Evolutionary conservation across 2,113 vertebrate species (phyloP), one percentile per base, ranked within the genome.

Genomic region (Ictalurus furcatus): DNA sequence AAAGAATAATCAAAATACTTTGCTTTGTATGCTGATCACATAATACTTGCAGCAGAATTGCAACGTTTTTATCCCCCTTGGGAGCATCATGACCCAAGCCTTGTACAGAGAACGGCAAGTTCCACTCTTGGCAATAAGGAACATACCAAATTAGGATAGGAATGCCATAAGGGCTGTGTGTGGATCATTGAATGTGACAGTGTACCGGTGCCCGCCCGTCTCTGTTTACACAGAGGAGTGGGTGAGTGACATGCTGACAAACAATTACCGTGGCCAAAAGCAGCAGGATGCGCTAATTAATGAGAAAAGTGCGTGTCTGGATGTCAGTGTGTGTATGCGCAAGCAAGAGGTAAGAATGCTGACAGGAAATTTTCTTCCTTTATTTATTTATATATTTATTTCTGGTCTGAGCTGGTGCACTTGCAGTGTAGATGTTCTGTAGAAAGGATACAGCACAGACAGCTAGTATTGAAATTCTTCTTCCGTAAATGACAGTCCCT

Each of bases 221-320:
- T 93, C 90, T 90, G 69, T 92, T 94, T 92, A 93, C 90, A 94
- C 93, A 0, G 91, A 93, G 93, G 93, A 94, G 93, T 93, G 93
- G 91, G 92, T 92, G 91, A 93, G 92, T 93, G 94, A 95, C 93
- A 93, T 89, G 91, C 90, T 94, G 94, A 95, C 94, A 96, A 96
- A 96, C 95, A 96, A 97, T 96, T 96, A 96, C 95, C 94, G 92
- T 92, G 84, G 89, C 92, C 93, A 94, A 95, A 92, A 95, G 93
- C 93, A 94, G 94, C 94, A 94, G 95, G 95, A 95, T 94, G 95
- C 91, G 94, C 93, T 95, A 94, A 96, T 96, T 96, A 96, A 96
- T 95, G 94, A 94, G 92, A 95, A 91, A 93, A 93, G 90, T 92
- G 79, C 79, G 71, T 85, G 81, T 85, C 81, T 80, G 82, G 30